Conservation (phyloP, 2,888 invertebrate genomes). For the Catocala sponsa region DNA sequence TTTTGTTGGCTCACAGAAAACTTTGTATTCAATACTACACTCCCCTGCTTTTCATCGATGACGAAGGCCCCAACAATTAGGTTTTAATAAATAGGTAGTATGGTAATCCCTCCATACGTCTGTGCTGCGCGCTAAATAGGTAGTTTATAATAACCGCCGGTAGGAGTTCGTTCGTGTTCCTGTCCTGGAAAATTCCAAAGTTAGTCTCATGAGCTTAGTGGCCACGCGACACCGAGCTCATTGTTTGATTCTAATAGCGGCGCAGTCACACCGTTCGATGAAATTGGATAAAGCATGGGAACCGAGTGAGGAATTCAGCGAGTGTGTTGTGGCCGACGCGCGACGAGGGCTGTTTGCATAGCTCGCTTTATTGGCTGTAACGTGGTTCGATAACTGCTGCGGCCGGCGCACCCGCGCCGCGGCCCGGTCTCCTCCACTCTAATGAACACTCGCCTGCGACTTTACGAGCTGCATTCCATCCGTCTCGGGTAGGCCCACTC, state of each 20-base stretch:
- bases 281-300: constrained; percentile 87
- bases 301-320: constrained; percentile 80
- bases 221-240: constrained; percentile 78
- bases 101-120: neutral
- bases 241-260: constrained; percentile 80
- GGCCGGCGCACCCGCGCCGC: constrained; percentile 49
- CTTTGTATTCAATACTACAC: constrained; percentile 65
- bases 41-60: constrained; percentile 58
- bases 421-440: constrained; percentile 62
- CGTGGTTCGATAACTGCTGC: constrained; percentile 72
- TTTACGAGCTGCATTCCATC: constrained; percentile 72
- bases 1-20: constrained; percentile 56
- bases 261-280: constrained; percentile 78
- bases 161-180: constrained; percentile 48
- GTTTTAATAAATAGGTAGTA: constrained; percentile 7
- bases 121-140: neutral
- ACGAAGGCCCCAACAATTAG: constrained; percentile 21
- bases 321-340: constrained; percentile 67
- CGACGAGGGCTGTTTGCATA: constrained; percentile 80
- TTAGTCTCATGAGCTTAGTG: constrained; percentile 70
- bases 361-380: constrained; percentile 85
- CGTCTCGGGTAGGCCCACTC: constrained; percentile 53
- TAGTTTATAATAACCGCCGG: constrained; percentile 46
- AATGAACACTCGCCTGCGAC: constrained; percentile 69
- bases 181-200: constrained; percentile 70